Evolutionary conservation across 2,888 invertebrate genomes (phyloP).

Genomic region (Ecdyonurus torrentis): DNA sequence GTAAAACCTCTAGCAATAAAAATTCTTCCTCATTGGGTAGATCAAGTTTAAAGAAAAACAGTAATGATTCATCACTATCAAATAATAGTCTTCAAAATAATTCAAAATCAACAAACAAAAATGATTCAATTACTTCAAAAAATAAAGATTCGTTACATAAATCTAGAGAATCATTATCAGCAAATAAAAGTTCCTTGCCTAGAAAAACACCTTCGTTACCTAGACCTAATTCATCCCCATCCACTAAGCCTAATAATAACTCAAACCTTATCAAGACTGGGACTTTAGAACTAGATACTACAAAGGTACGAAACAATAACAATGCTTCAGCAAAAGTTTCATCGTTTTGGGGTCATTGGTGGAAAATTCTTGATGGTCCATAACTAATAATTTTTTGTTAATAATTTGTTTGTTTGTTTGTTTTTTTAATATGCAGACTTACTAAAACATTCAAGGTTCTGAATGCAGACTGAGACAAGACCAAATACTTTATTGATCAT

Average conservation of each 20-base stretch:
- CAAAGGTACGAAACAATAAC: background rate
- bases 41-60: background rate
- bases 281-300: background rate
- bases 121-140: background rate
- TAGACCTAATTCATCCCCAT: background rate
- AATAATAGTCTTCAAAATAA: background rate
- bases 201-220: background rate
- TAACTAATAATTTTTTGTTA: background rate
- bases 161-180: background rate
- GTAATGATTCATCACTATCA: background rate
- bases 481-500: background rate
- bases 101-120: background rate
- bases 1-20: background rate
- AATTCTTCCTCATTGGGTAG: background rate
- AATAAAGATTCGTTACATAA: background rate
- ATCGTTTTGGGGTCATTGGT: conserved; percentile 1
- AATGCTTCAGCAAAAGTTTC: background rate
- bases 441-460: background rate
- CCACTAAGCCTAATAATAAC: background rate
- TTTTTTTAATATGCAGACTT: background rate
- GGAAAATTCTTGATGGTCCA: conserved; percentile 2
- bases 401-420: background rate
- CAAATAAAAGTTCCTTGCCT: background rate
- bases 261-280: background rate
- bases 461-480: background rate